Evolutionary conservation across 2,888 invertebrate species (phyloP).

Genomic region (Drosophila subsilvestris): DNA sequence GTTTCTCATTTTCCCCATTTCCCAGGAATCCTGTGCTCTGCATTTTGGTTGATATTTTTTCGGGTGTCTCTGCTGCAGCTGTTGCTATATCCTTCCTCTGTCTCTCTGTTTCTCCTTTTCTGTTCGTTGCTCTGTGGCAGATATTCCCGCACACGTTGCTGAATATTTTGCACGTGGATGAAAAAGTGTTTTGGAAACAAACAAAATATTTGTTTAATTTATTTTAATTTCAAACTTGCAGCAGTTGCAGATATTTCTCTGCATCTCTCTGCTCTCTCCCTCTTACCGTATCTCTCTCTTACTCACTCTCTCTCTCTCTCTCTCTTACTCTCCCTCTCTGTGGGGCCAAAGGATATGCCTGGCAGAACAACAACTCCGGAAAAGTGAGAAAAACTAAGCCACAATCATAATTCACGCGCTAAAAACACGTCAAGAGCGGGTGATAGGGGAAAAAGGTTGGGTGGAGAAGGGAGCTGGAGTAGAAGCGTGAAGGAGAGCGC

Average conservation of each 20-base stretch:
- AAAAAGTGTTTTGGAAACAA: constrained; percentile 69
- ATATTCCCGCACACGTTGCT: constrained; percentile 58
- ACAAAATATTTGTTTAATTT: constrained; percentile 79
- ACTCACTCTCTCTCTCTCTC: neutral
- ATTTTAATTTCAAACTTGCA: constrained; percentile 76
- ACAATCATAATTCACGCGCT: constrained; percentile 78
- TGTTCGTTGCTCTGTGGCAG: constrained; percentile 15
- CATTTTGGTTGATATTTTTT: constrained; percentile 29
- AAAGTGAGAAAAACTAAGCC: constrained; percentile 63
- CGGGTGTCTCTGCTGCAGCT: constrained; percentile 38
- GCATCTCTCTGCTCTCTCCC: neutral
- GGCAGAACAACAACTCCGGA: constrained; percentile 32
- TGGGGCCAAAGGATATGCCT: constrained; percentile 58
- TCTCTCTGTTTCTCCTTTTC: constrained; percentile 9
- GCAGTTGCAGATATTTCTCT: constrained; percentile 58
- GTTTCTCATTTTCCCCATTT: neutral
- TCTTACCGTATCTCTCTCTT: no score
- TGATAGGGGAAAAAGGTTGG: constrained; percentile 1
- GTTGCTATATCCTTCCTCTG: constrained; percentile 23
- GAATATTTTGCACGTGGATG: constrained; percentile 61
- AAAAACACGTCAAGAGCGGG: constrained; percentile 23
- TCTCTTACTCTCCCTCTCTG: constrained; percentile 5
- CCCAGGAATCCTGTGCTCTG: neutral
- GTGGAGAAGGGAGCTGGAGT: neutral
- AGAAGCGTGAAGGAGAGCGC: constrained; percentile 1